Evolutionary conservation across 2,113 vertebrate species (phyloP).

Genomic region (Bos javanicus): DNA sequence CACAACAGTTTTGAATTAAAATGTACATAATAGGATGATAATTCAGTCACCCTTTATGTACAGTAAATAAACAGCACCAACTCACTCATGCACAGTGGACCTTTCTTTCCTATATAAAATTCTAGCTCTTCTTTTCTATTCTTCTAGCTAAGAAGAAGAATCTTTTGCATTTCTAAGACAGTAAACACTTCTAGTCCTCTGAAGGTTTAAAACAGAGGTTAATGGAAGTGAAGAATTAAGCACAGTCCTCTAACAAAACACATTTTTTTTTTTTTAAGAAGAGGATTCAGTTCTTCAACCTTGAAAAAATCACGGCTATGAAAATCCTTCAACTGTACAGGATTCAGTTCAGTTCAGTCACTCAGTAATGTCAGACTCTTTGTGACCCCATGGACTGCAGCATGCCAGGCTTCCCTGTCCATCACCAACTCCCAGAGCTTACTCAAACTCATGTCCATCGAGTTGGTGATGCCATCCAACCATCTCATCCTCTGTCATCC

Average conservation of each 20-base stretch:
- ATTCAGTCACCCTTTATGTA: background rate
- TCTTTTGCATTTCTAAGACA: slow-evolving; percentile 67
- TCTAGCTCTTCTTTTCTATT: background rate
- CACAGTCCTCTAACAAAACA: slow-evolving; percentile 46
- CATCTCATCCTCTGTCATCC: background rate
- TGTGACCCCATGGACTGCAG: background rate
- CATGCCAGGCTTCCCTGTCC: background rate
- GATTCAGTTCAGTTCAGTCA: background rate
- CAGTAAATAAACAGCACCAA: background rate
- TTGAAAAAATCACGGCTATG: slow-evolving; percentile 53
- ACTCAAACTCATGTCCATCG: background rate
- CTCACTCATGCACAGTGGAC: background rate
- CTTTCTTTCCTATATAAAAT: background rate
- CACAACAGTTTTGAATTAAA: slow-evolving; percentile 52
- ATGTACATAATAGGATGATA: slow-evolving; percentile 6
- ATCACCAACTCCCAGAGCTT: background rate
- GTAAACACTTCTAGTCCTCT: slow-evolving; percentile 65
- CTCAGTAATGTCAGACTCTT: background rate
- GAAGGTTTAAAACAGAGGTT: slow-evolving; percentile 74
- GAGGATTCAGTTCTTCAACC: background rate
- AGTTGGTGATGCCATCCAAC: background rate
- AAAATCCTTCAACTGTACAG: background rate
- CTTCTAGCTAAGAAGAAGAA: slow-evolving; percentile 61
- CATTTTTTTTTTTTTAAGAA: slow-evolving; percentile 46
- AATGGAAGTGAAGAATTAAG: slow-evolving; percentile 71